Base-by-base conservation (phyloP, 2,888 invertebrate species). In the Argyresthia albistria region DNA sequence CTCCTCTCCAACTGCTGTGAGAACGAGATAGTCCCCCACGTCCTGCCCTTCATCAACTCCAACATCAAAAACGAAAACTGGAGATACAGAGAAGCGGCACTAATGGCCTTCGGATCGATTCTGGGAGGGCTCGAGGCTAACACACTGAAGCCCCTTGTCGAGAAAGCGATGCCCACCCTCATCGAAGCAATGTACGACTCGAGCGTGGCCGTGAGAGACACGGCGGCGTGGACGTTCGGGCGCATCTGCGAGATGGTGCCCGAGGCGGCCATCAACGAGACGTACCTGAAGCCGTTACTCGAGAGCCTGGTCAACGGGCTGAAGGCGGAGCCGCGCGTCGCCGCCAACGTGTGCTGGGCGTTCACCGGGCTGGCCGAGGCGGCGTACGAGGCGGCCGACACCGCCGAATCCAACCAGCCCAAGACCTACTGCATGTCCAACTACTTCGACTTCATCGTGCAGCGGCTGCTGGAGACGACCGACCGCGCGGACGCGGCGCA, bases 261-360 rank as follows among this genome's bases (percentile, higher is more conserved):
- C 0, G 97, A 97, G 69, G 97, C 97, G 35, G 97, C 96, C 1
- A 95, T 98, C 53, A 96, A 95, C 73, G 93, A 94, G 64, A 91
- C 90, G 4, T 96, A 94, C 77, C 86, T 99, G 51, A 93, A 93
- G 70, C 93, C 95, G 0, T 76, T 96, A 10, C 73, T 96, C 12
- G 94, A 95, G 82, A 91, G 94, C 79, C 90, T 96, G 55, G 91
- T 96, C 0, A 93, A 92, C 62, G 97, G 97, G 0, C 84, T 99
- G 15, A 94, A 94, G 65, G 95, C 97, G 2, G 99, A 99, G 71
- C 96, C 99, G 6, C 88, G 99, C 35, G 99, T 99, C 0, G 99
- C 99, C 1, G 94, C 97, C 9, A 99, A 99, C 78, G 97, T 99
- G 10, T 99, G 99, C 76, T 99, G 99, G 99, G 99, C 99, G 0